Evolutionary conservation across 2,797 vertebrate species (phyloP), one percentile per base, ranked within the genome.

Genomic region (Austrolebias charrua): DNA sequence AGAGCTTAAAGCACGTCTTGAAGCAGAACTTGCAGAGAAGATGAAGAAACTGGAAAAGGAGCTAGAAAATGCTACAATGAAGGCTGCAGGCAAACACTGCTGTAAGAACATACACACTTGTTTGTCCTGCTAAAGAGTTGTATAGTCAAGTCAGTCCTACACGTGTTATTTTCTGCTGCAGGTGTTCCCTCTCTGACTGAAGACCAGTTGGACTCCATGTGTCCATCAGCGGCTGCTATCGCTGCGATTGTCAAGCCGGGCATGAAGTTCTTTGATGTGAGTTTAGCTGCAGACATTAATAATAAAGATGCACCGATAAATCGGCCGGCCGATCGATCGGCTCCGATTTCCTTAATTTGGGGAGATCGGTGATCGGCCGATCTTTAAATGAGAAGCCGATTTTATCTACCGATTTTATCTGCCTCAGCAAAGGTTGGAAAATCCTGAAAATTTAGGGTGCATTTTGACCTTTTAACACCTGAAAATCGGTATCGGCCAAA

Each of bases 241-340:
- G 95, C 96, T 40, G 96, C 96, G 43, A 95, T 99, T 14, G 95
- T 99, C 47, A 97, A 96, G 69, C 97, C 97, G 49, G 96, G 95
- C 67, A 99, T 99, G 97, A 99, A 98, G 76, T 90, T 99, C 79
- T 98, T 96, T 52, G 96, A 98, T 90, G 96, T 98, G 79, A 86
- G 88, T 78, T 57, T 12, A 38, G 15, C 12, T 15, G 0, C 15
- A 11, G 35, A 10, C 10, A 38, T 38, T 10, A 11, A n/a, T n/a
- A n/a, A n/a, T n/a, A n/a, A n/a, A n/a, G n/a, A n/a, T n/a, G n/a
- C n/a, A n/a, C n/a, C n/a, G n/a, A n/a, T n/a, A n/a, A n/a, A n/a
- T n/a, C n/a, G n/a, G n/a, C n/a, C n/a, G n/a, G n/a, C n/a, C n/a
- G n/a, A n/a, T n/a, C n/a, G n/a, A n/a, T n/a, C n/a, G n/a, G n/a